These are phyloP conservation scores for Scaptomyza hsui DNA, from an alignment of 1,140 invertebrate species.

Conservation along the genomic window DNA sequence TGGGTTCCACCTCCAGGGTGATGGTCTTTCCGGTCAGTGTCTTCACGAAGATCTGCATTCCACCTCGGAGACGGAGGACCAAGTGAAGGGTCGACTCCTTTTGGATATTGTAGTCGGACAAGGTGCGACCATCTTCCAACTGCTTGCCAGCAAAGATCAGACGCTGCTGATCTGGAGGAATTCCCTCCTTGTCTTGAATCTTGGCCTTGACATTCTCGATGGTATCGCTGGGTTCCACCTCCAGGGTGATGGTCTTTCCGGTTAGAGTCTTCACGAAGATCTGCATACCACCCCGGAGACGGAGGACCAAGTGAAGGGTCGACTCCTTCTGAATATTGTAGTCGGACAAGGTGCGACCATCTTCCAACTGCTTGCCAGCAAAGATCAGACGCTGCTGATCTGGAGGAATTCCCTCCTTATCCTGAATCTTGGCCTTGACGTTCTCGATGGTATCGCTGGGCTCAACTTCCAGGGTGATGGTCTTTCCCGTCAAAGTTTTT, in stretches of 20 bases:
- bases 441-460: conserved; percentile 93
- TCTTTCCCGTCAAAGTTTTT: conserved; percentile 93
- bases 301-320: conserved; percentile 93
- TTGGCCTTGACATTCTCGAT: conserved; percentile 94
- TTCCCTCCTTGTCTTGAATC: conserved; percentile 90
- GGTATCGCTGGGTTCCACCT: conserved; percentile 91
- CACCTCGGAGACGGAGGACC: conserved; percentile 92
- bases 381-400: conserved; percentile 91
- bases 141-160: conserved; percentile 88
- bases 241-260: conserved; percentile 93
- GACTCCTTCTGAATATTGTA: conserved; percentile 96
- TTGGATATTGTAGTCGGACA: conserved; percentile 93
- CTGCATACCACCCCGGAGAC: conserved; percentile 95
- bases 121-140: conserved; percentile 89
- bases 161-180: conserved; percentile 90
- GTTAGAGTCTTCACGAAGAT: conserved; percentile 90
- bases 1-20: conserved; percentile 90
- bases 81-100: conserved; percentile 96
- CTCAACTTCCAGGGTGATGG: conserved; percentile 92
- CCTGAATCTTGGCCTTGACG: conserved; percentile 92
- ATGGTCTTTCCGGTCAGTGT: conserved; percentile 91
- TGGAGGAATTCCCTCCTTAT: conserved; percentile 90
- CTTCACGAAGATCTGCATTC: conserved; percentile 92
- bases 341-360: conserved; percentile 91
- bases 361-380: conserved; percentile 92